phyloP scores from a whole-genome alignment of 2,888 invertebrate genomes.

The Nematopogon swammerdamellus region DNA sequence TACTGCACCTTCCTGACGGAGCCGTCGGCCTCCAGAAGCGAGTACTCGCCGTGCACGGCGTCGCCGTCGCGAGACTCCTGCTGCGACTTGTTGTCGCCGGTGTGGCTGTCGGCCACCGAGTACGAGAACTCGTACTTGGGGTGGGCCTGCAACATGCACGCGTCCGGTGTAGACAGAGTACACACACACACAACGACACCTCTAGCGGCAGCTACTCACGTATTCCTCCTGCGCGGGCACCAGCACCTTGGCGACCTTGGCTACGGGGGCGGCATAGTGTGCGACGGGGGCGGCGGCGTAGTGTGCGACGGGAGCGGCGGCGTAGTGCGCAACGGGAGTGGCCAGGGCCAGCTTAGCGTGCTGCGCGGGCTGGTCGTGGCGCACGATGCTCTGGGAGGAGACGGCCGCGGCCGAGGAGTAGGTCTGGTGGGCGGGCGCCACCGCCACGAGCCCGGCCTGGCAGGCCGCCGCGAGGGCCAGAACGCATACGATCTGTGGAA shows the following conservation, averaged over 20 bases:
- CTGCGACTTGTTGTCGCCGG: conserved; percentile 60
- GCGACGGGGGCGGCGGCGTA: no score
- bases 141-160: conserved; percentile 34
- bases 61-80: conserved; percentile 29
- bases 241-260: conserved; percentile 21
- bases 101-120: conserved; percentile 54
- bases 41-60: conserved; percentile 38
- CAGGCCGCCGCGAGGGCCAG: conserved; percentile 15
- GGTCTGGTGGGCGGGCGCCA: neutral
- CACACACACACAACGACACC: neutral
- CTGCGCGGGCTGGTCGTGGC: conserved; percentile 24
- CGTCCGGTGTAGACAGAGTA: neutral
- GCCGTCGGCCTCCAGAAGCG: conserved; percentile 48
- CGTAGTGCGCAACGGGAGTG: conserved; percentile 17
- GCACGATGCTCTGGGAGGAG: no score
- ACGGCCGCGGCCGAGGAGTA: conserved; percentile 17
- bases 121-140: conserved; percentile 56
- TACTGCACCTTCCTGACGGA: conserved; percentile 53
- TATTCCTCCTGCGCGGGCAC: conserved; percentile 27
- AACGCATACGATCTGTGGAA: conserved; percentile 16
- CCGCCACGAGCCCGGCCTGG: conserved; percentile 9
- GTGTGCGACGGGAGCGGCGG: no score
- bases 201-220: no score
- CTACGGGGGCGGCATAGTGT: conserved; percentile 24
- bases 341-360: conserved; percentile 18